phyloP scores from a whole-genome alignment of 1,140 invertebrate genomes.

The Drosophila santomea region DNA sequence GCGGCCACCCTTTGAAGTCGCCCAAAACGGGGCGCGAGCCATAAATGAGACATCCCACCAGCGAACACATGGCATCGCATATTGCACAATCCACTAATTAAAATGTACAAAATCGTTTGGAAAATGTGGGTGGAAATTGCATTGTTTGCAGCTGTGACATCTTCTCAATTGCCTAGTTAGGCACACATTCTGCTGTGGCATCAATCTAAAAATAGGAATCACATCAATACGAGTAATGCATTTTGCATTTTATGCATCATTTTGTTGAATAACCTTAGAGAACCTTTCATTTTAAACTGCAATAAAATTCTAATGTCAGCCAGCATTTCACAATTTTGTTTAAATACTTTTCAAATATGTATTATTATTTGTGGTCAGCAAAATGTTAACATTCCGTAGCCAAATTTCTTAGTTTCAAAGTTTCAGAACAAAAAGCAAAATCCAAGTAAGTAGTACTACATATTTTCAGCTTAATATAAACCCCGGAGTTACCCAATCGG shows the following conservation, averaged over 20 bases:
- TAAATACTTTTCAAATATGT: too few species aligned
- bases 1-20: slow-evolving; percentile 40
- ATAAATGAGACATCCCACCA: slow-evolving; percentile 35
- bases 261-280: too few species aligned
- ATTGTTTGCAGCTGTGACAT: background rate
- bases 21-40: slow-evolving; percentile 11
- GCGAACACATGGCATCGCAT: slow-evolving; percentile 24
- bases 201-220: background rate
- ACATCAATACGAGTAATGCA: too few species aligned
- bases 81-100: slow-evolving; percentile 27
- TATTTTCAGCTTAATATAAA: background rate
- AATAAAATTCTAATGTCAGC: background rate
- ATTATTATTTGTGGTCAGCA: too few species aligned
- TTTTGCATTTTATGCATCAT: too few species aligned
- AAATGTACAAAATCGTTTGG: background rate
- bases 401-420: too few species aligned
- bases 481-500: slow-evolving; percentile 17
- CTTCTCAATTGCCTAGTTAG: background rate
- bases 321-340: too few species aligned
- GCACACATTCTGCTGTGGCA: background rate
- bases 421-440: background rate
- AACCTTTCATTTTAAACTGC: background rate
- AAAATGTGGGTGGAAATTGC: background rate
- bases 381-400: too few species aligned
- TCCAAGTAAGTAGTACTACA: background rate